Base-by-base conservation (phyloP, 2,797 vertebrate genomes). In the Rhinophrynus dorsalis region DNA sequence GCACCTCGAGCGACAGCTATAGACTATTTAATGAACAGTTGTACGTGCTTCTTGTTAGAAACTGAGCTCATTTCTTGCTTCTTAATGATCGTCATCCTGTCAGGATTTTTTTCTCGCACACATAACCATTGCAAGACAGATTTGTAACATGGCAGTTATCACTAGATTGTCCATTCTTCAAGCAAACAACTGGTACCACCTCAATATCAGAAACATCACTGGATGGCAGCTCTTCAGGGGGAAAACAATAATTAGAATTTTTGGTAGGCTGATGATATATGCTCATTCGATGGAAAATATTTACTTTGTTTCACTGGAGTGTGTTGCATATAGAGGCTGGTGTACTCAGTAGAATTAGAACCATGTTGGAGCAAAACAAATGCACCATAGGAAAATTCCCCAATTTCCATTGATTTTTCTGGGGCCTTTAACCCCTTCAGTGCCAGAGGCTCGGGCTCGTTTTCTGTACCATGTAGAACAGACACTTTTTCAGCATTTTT, bases 21-120 rank as follows among this genome's bases (percentile, higher is more conserved):
- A 73, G 69, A 73, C 69, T 66, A 44, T 66, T 73, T 73, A 55
- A 73, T 60, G 55, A 66, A 73, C 62, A 73, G 62, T 73, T 13
- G 54, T 67, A 73, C 47, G 69, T 73, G 69, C 54, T 65, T 64
- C 62, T 73, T 59, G 69, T 73, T 73, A 66, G 69, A 73, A 29
- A 51, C 62, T 54, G 27, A 65, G 62, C 62, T 66, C 33, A 58
- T 60, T 73, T 54, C 55, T 67, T 30, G 47, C 69, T 66, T 66
- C 69, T 66, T 73, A 66, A 73, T 73, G 69, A 73, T 65, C 65
- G 35, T 42, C 55, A 54, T 52, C 69, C 62, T 73, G 69, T 73
- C 62, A 73, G 60, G 32, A 33, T 73, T 73, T 69, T 50, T 24
- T 60, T 54, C 5, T 30, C 59, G 26, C 42, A 30, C 61, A 18